Base-by-base conservation (phyloP, 2,113 vertebrate species). In the Calypte anna region DNA sequence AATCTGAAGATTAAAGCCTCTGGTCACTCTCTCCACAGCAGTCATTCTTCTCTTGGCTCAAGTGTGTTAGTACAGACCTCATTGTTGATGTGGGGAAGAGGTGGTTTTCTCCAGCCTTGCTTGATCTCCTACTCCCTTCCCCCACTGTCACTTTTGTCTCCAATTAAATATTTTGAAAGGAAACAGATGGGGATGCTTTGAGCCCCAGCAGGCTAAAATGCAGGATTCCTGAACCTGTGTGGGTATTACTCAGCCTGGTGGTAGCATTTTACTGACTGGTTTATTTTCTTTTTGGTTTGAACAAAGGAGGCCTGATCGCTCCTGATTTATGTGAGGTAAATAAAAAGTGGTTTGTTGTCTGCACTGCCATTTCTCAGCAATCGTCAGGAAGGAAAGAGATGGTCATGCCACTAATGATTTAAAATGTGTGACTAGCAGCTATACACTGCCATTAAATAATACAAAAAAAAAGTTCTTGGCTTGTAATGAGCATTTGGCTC, bases 351-450 rank as follows among this genome's bases (percentile, higher is more conserved):
- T 84, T 86, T 2, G 58, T 94, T 94, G 91, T 93, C 85, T 72
- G 68, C 82, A 20, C 90, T 84, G 92, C 91, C 24, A 22, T 95
- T 97, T 96, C 94, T 94, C 94, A 93, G 92, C 93, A 92, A 92
- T 91, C 48, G 4, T 88, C 70, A 27, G 93, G 90, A 95, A 97
- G 95, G 94, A 97, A 97, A 96, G 94, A 97, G 96, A 94, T 91
- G 93, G 93, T 94, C 92, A 82, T 84, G 80, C 83, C 94, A 84
- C 80, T 91, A 95, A 96, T 96, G 95, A 97, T 96, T 97, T 97
- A 96, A 94, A 96, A 92, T 87, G 97, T 98, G 95, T 93, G 92
- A 95, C 96, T 95, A 95, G 95, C 91, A 97, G 91, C 94, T 90
- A 72, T 88, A 89, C 70, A 36, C 89, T 96, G 95, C 94, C 92